Evolutionary conservation across 2,797 vertebrate species (phyloP).

Genomic region (Cirrhinus molitorella): DNA sequence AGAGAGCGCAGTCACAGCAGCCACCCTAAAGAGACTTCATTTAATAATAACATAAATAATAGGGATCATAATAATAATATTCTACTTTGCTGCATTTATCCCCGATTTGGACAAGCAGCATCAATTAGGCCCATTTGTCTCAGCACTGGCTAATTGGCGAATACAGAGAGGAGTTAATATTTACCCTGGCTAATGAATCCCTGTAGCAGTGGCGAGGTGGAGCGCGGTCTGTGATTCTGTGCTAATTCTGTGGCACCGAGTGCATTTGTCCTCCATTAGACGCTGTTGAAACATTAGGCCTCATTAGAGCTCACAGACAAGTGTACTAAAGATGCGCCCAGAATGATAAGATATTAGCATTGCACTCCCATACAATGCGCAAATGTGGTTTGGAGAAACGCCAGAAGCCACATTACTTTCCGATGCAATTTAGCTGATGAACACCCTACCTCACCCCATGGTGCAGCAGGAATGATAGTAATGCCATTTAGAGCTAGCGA

Average conservation of each 20-base stretch:
- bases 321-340: conserved; percentile 27
- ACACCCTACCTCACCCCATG: conserved; percentile 4
- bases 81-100: conserved; percentile 5
- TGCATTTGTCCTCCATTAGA: conserved; percentile 53
- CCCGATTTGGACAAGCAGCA: not conserved
- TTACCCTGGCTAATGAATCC: conserved; percentile 44
- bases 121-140: conserved; percentile 24
- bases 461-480: not conserved
- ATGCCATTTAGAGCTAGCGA: conserved; percentile 10
- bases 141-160: conserved; percentile 21
- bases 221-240: conserved; percentile 10
- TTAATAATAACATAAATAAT: conserved; percentile 27
- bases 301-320: conserved; percentile 41
- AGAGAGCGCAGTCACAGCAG: conserved; percentile 3
- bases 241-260: conserved; percentile 22
- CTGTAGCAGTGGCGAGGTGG: conserved; percentile 24
- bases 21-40: not conserved
- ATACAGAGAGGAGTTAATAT: conserved; percentile 43
- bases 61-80: conserved; percentile 32
- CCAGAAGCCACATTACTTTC: conserved; percentile 56
- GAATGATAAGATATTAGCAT: conserved; percentile 64
- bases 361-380: conserved; percentile 49
- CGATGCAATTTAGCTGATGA: conserved; percentile 46
- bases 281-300: conserved; percentile 35
- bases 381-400: conserved; percentile 73